Conservation (phyloP, 2,113 vertebrate species). For the Sorex araneus region DNA sequence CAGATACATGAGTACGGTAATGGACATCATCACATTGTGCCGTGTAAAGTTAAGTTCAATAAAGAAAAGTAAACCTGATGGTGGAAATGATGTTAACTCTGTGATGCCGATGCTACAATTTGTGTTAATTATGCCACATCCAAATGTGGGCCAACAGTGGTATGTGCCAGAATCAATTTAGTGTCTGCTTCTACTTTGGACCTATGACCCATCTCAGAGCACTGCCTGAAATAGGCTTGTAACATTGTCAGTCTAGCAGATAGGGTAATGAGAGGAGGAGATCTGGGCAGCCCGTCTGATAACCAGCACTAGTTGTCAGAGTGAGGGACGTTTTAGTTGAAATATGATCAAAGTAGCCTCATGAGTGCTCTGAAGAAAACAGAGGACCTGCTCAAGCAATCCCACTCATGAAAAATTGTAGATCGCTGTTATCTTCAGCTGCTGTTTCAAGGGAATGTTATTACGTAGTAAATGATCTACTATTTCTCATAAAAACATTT, state of each 20-base stretch:
- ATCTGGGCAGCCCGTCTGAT: neutral
- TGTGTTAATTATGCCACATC: too few species aligned
- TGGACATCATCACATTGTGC: neutral
- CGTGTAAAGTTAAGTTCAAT: conserved; percentile 7
- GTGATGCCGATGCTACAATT: too few species aligned
- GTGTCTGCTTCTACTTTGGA: neutral
- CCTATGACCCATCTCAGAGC: neutral
- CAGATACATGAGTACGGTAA: neutral
- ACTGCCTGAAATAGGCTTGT: neutral
- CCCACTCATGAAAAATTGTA: neutral
- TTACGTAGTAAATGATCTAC: neutral
- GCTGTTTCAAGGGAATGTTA: conserved; percentile 6
- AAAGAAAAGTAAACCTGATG: conserved; percentile 48
- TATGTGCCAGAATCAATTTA: neutral
- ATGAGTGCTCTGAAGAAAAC: neutral
- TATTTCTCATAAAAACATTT: too few species aligned
- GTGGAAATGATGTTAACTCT: neutral
- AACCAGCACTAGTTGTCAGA: neutral
- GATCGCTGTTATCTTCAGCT: neutral
- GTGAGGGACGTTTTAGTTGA: neutral
- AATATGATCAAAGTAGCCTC: conserved; percentile 9
- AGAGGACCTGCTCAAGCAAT: neutral
- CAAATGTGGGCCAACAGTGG: too few species aligned
- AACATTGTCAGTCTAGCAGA: conserved; percentile 1
- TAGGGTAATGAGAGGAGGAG: neutral